These are phyloP conservation scores for Rhynchonycteris naso DNA, from an alignment of 2,797 vertebrate species.

Conservation along the genomic window DNA sequence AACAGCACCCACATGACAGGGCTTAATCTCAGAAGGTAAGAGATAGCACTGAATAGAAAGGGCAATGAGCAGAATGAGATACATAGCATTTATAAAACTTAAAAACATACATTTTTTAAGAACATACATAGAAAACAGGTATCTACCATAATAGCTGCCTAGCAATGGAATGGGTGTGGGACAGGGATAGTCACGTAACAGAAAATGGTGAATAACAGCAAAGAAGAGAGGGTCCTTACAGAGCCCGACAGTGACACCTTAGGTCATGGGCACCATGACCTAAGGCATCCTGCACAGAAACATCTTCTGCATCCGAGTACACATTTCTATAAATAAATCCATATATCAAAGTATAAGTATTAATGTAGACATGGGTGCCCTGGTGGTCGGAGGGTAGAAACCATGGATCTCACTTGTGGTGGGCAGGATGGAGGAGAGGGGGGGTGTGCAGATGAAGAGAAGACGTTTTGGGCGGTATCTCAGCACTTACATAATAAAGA, in stretches of 20 bases:
- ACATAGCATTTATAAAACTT: background rate
- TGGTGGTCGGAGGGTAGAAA: background rate
- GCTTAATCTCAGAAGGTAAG: background rate
- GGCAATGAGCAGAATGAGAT: background rate
- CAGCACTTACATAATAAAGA: background rate
- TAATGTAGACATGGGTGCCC: background rate
- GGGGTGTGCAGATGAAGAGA: background rate
- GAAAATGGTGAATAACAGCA: no score
- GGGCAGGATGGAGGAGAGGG: no score
- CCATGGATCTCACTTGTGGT: background rate
- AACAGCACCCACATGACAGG: background rate
- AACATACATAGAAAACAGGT: background rate
- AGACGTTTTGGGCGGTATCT: background rate
- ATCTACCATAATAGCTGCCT: background rate
- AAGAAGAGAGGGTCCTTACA: background rate
- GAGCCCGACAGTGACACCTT: background rate
- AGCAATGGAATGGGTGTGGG: no score
- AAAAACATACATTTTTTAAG: background rate
- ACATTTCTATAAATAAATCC: background rate
- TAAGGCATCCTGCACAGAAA: background rate
- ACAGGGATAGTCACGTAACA: background rate
- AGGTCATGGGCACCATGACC: background rate
- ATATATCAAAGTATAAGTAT: background rate
- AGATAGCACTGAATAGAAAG: background rate
- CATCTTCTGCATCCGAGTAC: background rate